Evolutionary conservation across 2,113 vertebrate species (phyloP), one percentile per base, ranked within the genome.

Genomic region (Sisor rabdophorus): DNA sequence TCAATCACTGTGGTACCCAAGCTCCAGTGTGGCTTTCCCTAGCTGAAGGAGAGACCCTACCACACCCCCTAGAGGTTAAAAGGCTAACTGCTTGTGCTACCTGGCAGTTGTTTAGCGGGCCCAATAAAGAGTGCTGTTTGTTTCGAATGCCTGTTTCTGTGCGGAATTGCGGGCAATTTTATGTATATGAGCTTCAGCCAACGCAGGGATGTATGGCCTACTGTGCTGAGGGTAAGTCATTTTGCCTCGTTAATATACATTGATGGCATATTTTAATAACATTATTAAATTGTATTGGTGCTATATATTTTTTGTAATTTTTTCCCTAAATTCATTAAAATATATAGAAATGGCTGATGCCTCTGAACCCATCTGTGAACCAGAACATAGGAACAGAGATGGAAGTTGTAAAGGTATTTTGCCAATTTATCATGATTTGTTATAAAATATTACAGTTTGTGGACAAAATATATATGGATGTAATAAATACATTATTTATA

Each of bases 191-290:
- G 0, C 92, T 97, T 4, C 94, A 95, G 77, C 93, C 95, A 22
- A 96, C 94, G 0, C 95, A 94, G 82, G 94, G 94, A 44, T 97
- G 94, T 81, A 98, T 96, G 94, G 95, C 92, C 1, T 98, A 97
- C 83, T 98, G 95, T 72, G 93, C 95, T 75, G 87, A 96, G 88
- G 95, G 94, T 95, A 85, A 85, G 90, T 73, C 56, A 58, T 11
- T 4, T 7, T 13, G 11, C 7, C 20, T 44, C n/a, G 7, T 68
- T 59, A 19, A 58, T 56, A 24, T 28, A 53, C n/a, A 65, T 12
- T 36, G 19, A 30, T 11, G 4, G 10, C 6, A 2, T 13, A 36
- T 3, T 28, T 65, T 26, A 68, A 50, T 26, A 32, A 11, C 1
- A 26, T 24, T 68, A 48, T 47, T 17, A 16, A 16, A 16, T 13